A percentile compares a stretch with the other conserved stretches of the same genome.
phyloP scores from a whole-genome alignment of 2,888 invertebrate species.

The Blastobasis lacticolella region DNA sequence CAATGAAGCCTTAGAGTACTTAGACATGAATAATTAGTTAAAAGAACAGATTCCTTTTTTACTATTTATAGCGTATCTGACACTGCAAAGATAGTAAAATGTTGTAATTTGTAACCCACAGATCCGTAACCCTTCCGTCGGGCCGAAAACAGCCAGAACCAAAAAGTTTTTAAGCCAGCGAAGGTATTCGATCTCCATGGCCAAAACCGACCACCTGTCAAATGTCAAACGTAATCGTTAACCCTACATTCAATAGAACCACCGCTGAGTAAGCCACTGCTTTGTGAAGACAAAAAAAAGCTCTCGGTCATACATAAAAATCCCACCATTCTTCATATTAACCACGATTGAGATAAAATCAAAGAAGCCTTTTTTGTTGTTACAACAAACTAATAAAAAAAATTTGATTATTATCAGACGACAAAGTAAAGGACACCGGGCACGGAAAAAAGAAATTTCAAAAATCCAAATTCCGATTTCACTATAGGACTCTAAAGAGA shows the following conservation, averaged over 20 bases:
- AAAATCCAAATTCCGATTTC: slow-evolving; percentile 7
- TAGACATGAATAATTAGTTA: too few species aligned
- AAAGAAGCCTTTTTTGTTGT: slow-evolving; percentile 26
- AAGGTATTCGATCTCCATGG: too few species aligned
- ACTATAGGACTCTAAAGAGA: not conserved
- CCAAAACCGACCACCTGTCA: slow-evolving; percentile 1
- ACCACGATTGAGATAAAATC: slow-evolving; percentile 38
- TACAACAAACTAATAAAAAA: slow-evolving; percentile 23
- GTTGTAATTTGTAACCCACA: too few species aligned
- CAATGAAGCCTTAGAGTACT: too few species aligned
- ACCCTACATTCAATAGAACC: slow-evolving; percentile 3
- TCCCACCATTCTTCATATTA: slow-evolving; percentile 35
- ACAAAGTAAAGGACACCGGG: slow-evolving; percentile 41
- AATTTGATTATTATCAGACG: slow-evolving; percentile 30
- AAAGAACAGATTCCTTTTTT: too few species aligned
- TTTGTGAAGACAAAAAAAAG: not conserved
- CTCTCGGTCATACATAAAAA: slow-evolving; percentile 21
- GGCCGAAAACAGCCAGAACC: too few species aligned
- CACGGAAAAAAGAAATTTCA: slow-evolving; percentile 23
- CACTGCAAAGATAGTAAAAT: too few species aligned
- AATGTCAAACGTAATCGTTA: slow-evolving; percentile 9
- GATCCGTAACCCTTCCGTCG: too few species aligned
- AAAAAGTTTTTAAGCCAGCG: too few species aligned
- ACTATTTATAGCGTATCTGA: too few species aligned
- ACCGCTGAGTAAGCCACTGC: slow-evolving; percentile 1